A percentile compares a stretch with the other conserved stretches of the same genome.
phyloP scores from a whole-genome alignment of 2,797 vertebrate genomes.

The Lepidocolaptes lacrymiger region DNA sequence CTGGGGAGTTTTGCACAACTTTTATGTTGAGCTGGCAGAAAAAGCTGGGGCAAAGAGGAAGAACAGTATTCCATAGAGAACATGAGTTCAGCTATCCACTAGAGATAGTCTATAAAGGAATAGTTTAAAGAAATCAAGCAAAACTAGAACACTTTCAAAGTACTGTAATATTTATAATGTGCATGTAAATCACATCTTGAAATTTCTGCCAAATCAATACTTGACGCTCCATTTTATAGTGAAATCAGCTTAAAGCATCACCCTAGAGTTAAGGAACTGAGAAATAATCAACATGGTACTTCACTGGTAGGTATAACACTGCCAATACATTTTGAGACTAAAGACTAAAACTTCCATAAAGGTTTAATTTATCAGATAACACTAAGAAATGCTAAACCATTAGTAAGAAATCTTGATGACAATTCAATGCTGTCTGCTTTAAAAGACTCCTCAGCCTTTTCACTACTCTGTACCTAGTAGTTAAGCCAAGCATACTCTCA shows the following conservation, averaged over 20 bases:
- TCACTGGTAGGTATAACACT: not conserved
- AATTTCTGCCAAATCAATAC: not conserved
- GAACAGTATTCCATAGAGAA: not conserved
- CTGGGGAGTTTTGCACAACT: not conserved
- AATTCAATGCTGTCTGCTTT: not conserved
- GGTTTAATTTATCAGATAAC: not conserved
- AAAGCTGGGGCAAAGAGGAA: not conserved
- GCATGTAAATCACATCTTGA: not conserved
- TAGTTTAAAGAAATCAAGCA: not conserved
- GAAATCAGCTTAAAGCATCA: not conserved
- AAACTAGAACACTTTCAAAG: not conserved
- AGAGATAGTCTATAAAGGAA: not conserved
- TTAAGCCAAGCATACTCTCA: not conserved
- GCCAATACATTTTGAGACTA: not conserved
- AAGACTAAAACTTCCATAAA: not conserved
- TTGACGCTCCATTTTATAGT: not conserved
- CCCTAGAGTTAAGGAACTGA: not conserved
- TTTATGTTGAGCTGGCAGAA: not conserved
- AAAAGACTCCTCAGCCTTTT: not conserved
- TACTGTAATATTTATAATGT: not conserved
- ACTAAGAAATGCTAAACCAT: not conserved
- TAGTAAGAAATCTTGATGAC: not conserved
- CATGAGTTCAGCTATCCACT: not conserved
- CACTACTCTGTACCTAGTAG: not conserved
- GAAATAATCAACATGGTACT: not conserved